Base-by-base conservation (phyloP, 2,888 invertebrate species). In the Xestia c-nigrum region DNA sequence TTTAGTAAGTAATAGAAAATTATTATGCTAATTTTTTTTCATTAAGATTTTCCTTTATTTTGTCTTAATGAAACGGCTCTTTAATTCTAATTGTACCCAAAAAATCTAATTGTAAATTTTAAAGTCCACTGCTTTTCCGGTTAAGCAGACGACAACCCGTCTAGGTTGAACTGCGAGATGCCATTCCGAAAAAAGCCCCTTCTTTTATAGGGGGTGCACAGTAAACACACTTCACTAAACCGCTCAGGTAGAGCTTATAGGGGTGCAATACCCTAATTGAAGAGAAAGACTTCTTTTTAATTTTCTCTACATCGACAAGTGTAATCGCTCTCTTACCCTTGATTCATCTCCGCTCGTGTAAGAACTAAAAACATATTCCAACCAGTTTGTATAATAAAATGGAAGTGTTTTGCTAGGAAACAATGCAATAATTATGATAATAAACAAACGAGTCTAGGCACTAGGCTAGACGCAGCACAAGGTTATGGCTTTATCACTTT, bases 361-460 rank as follows among this genome's bases (percentile, higher is more conserved):
- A 38, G 57, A 72, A 63, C 12, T 74, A 68, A 86, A 76, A 85
- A 75, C 68, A 85, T 59, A 72, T 67, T 71, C 47, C 40, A 66
- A 72, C 55, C 40, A 61, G 65, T 64, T 74, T 75, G 55, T 55
- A 50, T 74, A 80, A 84, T 80, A 80, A 74, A 80, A 73, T 72
- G 57, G 72, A 72, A 61, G 47, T 73, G 50, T 73, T 86, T 74
- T 61, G 50, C 67, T 14, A 38, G 46, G 81, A 81, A 84, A 87
- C 89, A 88, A 88, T 84, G 77, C 77, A 80, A 74, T 87, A 85
- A 84, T 87, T 80, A 82, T 81, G 68, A 81, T 83, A 78, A 79
- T 87, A 88, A 87, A 87, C 77, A 72, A 74, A 70, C 55, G 57
- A 78, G 88, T 88, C 88, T 89, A 83, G 80, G 82, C 84, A 78